phyloP scores from a whole-genome alignment of 1,140 invertebrate genomes.

The Hyphantria cunea region DNA sequence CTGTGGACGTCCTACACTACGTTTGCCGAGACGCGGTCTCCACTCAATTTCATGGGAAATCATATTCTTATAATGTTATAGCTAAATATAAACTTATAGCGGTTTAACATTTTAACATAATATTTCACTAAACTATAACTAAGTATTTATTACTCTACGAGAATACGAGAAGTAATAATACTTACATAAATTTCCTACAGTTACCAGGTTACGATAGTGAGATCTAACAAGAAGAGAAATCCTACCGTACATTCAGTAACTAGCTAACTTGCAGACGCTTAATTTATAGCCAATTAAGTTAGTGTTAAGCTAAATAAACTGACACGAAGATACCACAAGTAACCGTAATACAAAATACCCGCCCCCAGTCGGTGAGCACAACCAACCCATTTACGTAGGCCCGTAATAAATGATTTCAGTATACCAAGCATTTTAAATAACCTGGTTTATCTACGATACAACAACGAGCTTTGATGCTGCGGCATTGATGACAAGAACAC shows the following conservation, averaged over 20 bases:
- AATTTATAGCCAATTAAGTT: slow-evolving; percentile 79
- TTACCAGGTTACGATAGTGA: slow-evolving; percentile 40
- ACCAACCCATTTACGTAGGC: slow-evolving; percentile 34
- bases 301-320: slow-evolving; percentile 71
- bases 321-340: slow-evolving; percentile 60
- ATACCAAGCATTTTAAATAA: slow-evolving; percentile 10
- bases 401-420: slow-evolving; percentile 14
- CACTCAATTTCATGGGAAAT: too few relatives aligned
- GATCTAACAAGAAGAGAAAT: slow-evolving; percentile 51
- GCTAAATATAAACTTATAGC: too few relatives aligned
- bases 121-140: neutral
- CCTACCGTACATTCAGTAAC: slow-evolving; percentile 50
- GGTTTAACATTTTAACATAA: too few relatives aligned
- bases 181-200: slow-evolving; percentile 46
- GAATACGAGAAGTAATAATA: slow-evolving; percentile 28
- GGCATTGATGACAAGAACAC: slow-evolving; percentile 54
- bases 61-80: too few relatives aligned
- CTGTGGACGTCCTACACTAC: too few relatives aligned
- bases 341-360: slow-evolving; percentile 49
- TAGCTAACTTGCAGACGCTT: slow-evolving; percentile 62
- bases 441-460: slow-evolving; percentile 21
- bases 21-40: too few relatives aligned
- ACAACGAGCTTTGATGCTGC: slow-evolving; percentile 46
- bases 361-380: slow-evolving; percentile 24
- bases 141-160: slow-evolving; percentile 15